Evolutionary conservation across 2,797 vertebrate species (phyloP).

Genomic region (Phaenicophaeus curvirostris): DNA sequence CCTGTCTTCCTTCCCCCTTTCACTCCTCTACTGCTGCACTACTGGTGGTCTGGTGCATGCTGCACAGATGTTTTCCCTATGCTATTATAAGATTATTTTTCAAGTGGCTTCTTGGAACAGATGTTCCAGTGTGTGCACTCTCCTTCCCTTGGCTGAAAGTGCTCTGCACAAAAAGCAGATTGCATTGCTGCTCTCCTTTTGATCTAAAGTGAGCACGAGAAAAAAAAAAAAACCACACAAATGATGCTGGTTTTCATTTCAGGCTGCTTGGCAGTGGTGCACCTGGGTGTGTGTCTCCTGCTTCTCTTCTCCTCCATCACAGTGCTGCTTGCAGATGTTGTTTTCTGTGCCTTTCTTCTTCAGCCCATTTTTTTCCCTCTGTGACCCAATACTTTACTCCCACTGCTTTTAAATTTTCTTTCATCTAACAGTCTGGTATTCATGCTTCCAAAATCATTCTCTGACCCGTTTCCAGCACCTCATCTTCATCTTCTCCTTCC

Average conservation of each 20-base stretch:
- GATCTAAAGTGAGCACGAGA: conserved; percentile 54
- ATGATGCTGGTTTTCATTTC: conserved; percentile 45
- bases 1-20: conserved; percentile 46
- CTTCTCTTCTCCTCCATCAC: conserved; percentile 63
- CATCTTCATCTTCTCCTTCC: conserved; percentile 36
- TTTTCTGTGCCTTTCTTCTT: conserved; percentile 63
- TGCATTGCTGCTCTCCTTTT: conserved; percentile 75
- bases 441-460: conserved; percentile 33
- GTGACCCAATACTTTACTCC: conserved; percentile 57
- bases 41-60: conserved; percentile 78
- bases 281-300: conserved; percentile 70
- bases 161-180: conserved; percentile 67
- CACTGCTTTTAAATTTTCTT: conserved; percentile 41
- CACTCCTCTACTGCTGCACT: conserved; percentile 57
- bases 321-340: conserved; percentile 72
- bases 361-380: conserved; percentile 57
- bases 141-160: conserved; percentile 65
- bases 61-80: conserved; percentile 82
- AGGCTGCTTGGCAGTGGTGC: conserved; percentile 69
- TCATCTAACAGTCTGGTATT: conserved; percentile 27
- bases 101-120: conserved; percentile 81
- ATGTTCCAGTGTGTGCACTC: conserved; percentile 72
- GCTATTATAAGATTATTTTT: conserved; percentile 77
- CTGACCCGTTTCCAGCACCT: conserved; percentile 10
- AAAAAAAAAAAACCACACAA: conserved; percentile 62